Evolutionary conservation across 2,113 vertebrate species (phyloP), one percentile per base, ranked within the genome.

Genomic region (Sorex araneus): DNA sequence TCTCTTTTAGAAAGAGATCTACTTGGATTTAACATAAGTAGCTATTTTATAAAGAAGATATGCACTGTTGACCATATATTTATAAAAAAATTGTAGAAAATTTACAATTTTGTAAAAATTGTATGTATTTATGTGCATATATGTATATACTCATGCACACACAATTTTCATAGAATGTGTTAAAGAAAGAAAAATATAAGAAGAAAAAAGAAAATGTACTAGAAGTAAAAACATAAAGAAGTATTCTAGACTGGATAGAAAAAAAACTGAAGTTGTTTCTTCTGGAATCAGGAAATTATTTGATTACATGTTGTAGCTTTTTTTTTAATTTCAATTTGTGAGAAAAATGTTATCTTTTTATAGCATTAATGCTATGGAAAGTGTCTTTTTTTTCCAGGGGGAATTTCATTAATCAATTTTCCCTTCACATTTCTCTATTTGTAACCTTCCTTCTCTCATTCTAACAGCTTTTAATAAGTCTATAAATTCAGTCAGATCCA

Each of bases 401-500:
- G 21, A 80, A 74, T 90, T 89, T 34, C 60, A 76, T 87, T 87
- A 50, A 89, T 89, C 27, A 73, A 15, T 27, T 66, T 92, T 78
- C 86, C 4, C 10, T 87, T 90, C 64, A 50, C 43, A 57, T 34
- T 92, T 92, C 27, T 95, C 64, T 81, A 50, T 54, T 86, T 83
- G 47, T 71, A 76, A 30, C 50, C 8, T 40, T 90, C 60, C 83
- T 94, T 73, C 43, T 86, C 47, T 91, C 27, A 89, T 4, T 84
- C 70, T 78, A 85, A 82, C 66, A 92, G 34, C 34, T 94, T 89
- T 84, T 94, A 90, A 79, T 88, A 78, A 84, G 64, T 60, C 70
- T 85, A 94, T 90, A 90, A 85, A 86, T 92, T 88, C 45, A 85
- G 64, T 93, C 40, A 92, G 18, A 90, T 71, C 43, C 90, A 63